Evolutionary conservation across 2,888 invertebrate species (phyloP).

Genomic region (Myopa tessellatipennis): DNA sequence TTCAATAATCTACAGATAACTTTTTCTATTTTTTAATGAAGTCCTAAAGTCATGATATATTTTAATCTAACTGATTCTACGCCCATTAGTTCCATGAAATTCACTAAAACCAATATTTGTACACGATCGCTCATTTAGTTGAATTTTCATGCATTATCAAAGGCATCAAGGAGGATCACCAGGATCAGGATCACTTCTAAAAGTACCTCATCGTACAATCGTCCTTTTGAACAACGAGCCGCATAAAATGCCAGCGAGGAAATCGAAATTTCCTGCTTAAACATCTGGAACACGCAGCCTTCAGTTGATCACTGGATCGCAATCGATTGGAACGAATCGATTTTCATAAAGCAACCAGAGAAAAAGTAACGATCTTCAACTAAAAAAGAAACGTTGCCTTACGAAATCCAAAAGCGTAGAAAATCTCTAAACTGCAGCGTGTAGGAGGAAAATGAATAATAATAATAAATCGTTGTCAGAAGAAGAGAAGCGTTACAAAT

Average conservation of each 20-base stretch:
- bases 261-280: slow-evolving; percentile 62
- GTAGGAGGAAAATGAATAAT: neutral
- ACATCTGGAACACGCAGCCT: slow-evolving; percentile 60
- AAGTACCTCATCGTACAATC: neutral
- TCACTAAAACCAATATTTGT: slow-evolving; percentile 32
- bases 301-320: slow-evolving; percentile 53
- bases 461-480: neutral
- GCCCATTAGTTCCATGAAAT: slow-evolving; percentile 38
- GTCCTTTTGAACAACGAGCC: slow-evolving; percentile 44
- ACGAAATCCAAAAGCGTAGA: slow-evolving; percentile 26
- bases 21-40: slow-evolving; percentile 45
- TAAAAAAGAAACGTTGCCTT: neutral
- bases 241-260: slow-evolving; percentile 55
- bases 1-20: too few species aligned
- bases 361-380: neutral
- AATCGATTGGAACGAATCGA: slow-evolving; percentile 60
- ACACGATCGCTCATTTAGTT: neutral
- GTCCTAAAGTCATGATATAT: neutral
- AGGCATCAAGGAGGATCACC: neutral
- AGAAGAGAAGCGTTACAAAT: slow-evolving; percentile 29
- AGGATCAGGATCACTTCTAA: neutral
- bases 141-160: slow-evolving; percentile 5
- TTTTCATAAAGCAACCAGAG: slow-evolving; percentile 44
- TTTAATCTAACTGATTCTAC: slow-evolving; percentile 20
- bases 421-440: slow-evolving; percentile 6